Conservation (phyloP, 1,140 invertebrate genomes). For the Pectinophora gossypiella region DNA sequence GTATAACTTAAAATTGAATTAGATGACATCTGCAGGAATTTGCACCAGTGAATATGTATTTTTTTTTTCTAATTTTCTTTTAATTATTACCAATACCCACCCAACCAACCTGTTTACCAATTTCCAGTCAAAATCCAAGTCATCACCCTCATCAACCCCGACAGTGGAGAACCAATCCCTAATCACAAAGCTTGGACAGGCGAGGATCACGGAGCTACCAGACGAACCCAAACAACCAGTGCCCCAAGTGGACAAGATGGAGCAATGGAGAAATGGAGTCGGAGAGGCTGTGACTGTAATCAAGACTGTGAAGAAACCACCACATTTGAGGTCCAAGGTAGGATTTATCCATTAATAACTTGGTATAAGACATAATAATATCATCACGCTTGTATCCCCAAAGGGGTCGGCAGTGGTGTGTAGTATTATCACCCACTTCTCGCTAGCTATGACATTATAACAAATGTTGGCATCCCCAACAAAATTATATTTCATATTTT, state of each 20-base stretch:
- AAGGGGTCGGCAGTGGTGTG: no score
- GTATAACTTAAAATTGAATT: no score
- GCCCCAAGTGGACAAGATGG: conserved; percentile 10
- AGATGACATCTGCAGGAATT: no score
- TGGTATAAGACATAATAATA: not conserved
- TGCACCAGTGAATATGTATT: no score
- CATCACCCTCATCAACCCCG: conserved; percentile 42
- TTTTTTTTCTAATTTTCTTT: no score
- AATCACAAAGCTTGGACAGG: not conserved
- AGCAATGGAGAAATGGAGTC: conserved; percentile 56
- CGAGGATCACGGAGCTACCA: conserved; percentile 8
- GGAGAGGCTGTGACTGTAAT: conserved; percentile 75
- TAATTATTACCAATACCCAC: no score
- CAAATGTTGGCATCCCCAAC: no score
- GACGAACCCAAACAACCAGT: conserved; percentile 23
- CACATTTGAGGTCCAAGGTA: conserved; percentile 80
- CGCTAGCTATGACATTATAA: no score
- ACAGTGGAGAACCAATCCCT: conserved; percentile 28
- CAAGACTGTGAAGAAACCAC: conserved; percentile 77
- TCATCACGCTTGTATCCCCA: no score
- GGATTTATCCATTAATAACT: conserved; percentile 13
- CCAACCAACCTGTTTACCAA: no score
- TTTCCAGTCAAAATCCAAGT: conserved; percentile 64
- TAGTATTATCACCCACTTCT: no score
- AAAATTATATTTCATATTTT: no score